Base-by-base conservation (phyloP, 2,113 vertebrate genomes). In the Syngnathus scovelli region DNA sequence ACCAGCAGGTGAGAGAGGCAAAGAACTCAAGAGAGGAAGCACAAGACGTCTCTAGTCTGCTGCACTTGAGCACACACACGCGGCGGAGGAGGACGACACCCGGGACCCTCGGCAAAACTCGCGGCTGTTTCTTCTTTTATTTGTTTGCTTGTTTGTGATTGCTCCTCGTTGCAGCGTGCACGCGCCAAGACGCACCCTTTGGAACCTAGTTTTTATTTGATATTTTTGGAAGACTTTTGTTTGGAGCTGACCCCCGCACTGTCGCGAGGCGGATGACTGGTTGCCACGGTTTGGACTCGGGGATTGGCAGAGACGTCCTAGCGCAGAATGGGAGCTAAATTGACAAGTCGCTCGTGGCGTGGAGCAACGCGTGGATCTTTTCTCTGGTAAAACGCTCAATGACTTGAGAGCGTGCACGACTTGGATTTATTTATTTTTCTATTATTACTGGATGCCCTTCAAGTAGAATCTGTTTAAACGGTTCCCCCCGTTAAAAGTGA, bases 291-390 rank as follows among this genome's bases (percentile, higher is more conserved):
- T 44, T 21, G 36, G 70, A 21, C 56, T 68, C 60, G 73, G 71
- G 82, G 58, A 68, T 81, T 80, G 78, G 67, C 61, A 69, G 3
- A 55, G 55, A 49, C 8, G 38, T n/a, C 63, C 56, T 72, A 70
- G 69, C 73, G 33, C 85, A 88, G 78, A 84, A 92, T 91, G 90
- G 90, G 88, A 86, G 80, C 79, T 83, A 80, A 85, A 84, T 74
- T 86, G 80, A 85, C 79, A 51, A 87, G 78, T 74, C 82, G 81
- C 71, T 79, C 88, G 87, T 85, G 82, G 83, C 80, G 83, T 78
- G 85, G 86, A 81, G 77, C 83, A 78, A 70, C 72, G 75, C 76
- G 78, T 83, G 90, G 89, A 89, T 87, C 77, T 79, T 78, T 80
- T 80, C 68, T 81, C 87, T 89, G 89, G 86, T 90, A 91, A 81